A percentile compares a stretch with the other conserved stretches of the same genome.
Evolutionary conservation across 2,888 invertebrate genomes (phyloP).

Genomic region (Elgonia sp.): DNA sequence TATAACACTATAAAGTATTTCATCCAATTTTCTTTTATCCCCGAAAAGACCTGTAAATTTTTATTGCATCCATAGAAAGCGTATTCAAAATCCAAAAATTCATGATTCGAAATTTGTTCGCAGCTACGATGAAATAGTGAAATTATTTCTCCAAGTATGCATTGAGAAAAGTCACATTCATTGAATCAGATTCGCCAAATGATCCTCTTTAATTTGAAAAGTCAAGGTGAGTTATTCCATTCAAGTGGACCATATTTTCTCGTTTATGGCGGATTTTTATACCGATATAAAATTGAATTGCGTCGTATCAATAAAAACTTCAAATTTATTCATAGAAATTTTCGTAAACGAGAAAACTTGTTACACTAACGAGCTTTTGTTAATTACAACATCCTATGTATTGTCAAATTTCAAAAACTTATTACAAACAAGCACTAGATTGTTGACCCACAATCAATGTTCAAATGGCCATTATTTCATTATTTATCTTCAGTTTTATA

Average conservation of each 20-base stretch:
- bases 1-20: slow-evolving; percentile 29
- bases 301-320: slow-evolving; percentile 47
- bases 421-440: not conserved
- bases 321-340: slow-evolving; percentile 56
- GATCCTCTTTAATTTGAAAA: slow-evolving; percentile 55
- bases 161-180: slow-evolving; percentile 20
- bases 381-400: slow-evolving; percentile 26
- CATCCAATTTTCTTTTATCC: slow-evolving; percentile 27
- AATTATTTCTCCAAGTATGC: not conserved
- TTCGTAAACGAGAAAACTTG: slow-evolving; percentile 29
- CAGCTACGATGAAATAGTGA: not conserved
- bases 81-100: slow-evolving; percentile 29
- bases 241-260: slow-evolving; percentile 46
- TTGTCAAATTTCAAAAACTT: not conserved
- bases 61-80: slow-evolving; percentile 1
- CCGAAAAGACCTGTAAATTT: slow-evolving; percentile 22
- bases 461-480: too few species aligned
- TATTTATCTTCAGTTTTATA: too few species aligned
- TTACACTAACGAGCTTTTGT: slow-evolving; percentile 50
- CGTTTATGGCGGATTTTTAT: slow-evolving; percentile 49
- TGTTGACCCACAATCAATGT: not conserved
- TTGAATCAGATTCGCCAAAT: slow-evolving; percentile 37
- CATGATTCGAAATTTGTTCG: slow-evolving; percentile 35
- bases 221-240: slow-evolving; percentile 52
- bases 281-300: slow-evolving; percentile 50